Evolutionary conservation across 2,797 vertebrate species (phyloP).

Genomic region (Clarias laeviceps): DNA sequence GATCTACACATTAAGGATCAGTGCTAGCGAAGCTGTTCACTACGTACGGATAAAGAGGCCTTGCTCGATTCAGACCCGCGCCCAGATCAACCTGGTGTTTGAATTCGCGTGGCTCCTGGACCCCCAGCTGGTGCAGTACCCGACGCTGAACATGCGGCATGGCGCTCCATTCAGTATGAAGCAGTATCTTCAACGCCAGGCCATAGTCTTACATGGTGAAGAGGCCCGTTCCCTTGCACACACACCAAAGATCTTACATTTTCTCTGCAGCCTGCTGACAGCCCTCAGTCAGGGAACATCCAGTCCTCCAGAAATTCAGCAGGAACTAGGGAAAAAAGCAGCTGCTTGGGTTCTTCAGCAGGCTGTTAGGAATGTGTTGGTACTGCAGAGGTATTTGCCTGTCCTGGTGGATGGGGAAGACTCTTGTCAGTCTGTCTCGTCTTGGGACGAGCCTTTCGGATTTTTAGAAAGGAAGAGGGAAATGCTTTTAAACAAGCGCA

Average conservation of each 20-base stretch:
- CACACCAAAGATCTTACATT: slow-evolving; percentile 79
- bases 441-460: slow-evolving; percentile 74
- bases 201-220: slow-evolving; percentile 76
- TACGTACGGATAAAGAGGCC: slow-evolving; percentile 80
- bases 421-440: slow-evolving; percentile 59
- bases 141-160: slow-evolving; percentile 68
- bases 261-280: slow-evolving; percentile 75
- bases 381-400: slow-evolving; percentile 68
- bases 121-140: slow-evolving; percentile 74
- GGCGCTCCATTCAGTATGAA: slow-evolving; percentile 73
- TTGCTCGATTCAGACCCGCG: slow-evolving; percentile 79
- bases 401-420: slow-evolving; percentile 62
- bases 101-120: slow-evolving; percentile 77
- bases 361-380: slow-evolving; percentile 72
- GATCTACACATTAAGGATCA: slow-evolving; percentile 77
- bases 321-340: slow-evolving; percentile 72
- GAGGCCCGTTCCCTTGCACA: slow-evolving; percentile 75
- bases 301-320: slow-evolving; percentile 63
- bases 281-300: slow-evolving; percentile 68
- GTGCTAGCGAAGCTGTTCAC: slow-evolving; percentile 79
- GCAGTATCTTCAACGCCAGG: slow-evolving; percentile 77
- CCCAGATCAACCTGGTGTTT: slow-evolving; percentile 80
- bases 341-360: slow-evolving; percentile 62
- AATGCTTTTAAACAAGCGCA: slow-evolving; percentile 71
- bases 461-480: slow-evolving; percentile 72